Conservation (phyloP, 2,797 vertebrate genomes). For the Leontopithecus rosalia region DNA sequence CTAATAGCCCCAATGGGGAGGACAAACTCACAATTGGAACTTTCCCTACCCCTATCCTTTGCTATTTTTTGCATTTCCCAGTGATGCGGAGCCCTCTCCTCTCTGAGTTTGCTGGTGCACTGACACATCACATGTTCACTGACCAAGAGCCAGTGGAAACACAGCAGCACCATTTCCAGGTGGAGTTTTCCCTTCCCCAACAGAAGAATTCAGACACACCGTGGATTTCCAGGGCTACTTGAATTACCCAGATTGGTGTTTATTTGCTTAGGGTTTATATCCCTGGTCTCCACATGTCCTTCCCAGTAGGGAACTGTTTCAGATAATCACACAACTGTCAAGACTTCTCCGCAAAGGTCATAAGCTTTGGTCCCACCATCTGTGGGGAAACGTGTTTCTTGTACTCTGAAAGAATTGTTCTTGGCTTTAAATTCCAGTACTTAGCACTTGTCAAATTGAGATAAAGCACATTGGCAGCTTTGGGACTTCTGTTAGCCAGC, state of each 20-base stretch:
- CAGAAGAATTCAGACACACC: background rate
- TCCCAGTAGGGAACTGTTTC: background rate
- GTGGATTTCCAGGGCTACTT: slow-evolving; percentile 6
- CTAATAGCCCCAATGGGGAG: rapidly evolving
- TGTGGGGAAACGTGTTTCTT: slow-evolving; percentile 52
- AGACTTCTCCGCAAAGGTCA: slow-evolving; percentile 6
- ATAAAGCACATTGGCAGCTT: slow-evolving; percentile 60
- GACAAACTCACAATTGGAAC: background rate
- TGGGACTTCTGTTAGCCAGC: background rate
- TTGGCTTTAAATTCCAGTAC: slow-evolving; percentile 61
- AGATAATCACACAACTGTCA: slow-evolving; percentile 46
- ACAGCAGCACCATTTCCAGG: background rate
- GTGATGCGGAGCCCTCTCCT: background rate
- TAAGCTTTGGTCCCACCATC: background rate
- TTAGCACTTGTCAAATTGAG: slow-evolving; percentile 64
- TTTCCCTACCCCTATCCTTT: background rate
- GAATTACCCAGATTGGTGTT: slow-evolving; percentile 13
- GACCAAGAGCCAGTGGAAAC: background rate
- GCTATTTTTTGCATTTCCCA: no score
- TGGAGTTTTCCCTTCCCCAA: background rate
- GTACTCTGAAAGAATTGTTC: slow-evolving; percentile 42
- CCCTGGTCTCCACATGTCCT: background rate
- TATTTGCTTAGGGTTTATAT: slow-evolving; percentile 41
- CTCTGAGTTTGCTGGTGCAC: background rate
- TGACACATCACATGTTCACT: background rate